Base-by-base conservation (phyloP, 2,113 vertebrate species). In the Nesoenas mayeri region DNA sequence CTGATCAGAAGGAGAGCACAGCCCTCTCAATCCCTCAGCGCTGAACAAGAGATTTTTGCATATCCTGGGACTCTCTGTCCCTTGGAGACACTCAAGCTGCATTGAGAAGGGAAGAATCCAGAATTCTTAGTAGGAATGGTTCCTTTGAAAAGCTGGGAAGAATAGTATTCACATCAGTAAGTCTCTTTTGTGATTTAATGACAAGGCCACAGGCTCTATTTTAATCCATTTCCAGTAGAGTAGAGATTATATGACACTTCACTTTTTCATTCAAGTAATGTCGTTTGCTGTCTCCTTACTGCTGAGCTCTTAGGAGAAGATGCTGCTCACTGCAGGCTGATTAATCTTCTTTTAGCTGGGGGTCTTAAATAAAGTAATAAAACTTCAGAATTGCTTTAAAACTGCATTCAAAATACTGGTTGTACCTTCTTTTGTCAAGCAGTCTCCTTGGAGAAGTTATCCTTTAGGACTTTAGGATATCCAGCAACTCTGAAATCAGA, bases 191-290 rank as follows among this genome's bases (percentile, higher is more conserved):
- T 84, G 70, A 89, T 85, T 67, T 72, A 92, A 86, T 79, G 67
- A 92, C 84, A 89, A 82, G 50, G 38, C 90, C 70, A 85, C 58
- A 56, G 85, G 91, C 56, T 85, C 79, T 87, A 73, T 94, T 92
- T 94, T 95, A 95, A 96, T 96, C 70, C 50, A 50, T 88, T 91
- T 92, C 57, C 73, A 78, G 44, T 48, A 74, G 28, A 94, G 65
- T 15, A 84, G 53, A 47, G 38, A 50, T 89, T 67, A 71, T 73
- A 78, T 78, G 72, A 64, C 85, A 66, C 42, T 93, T 89, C 66
- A 60, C 36, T 80, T 93, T 96, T 91, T 96, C 82, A 92, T 94
- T 92, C 88, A 93, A 87, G 67, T 91, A 84, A 78, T 74, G 56
- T n/a, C 72, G 57, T 91, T 93, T 92, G 29, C 87, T 95, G 54